These are phyloP conservation scores for Dynastes hyllus DNA, from an alignment of 2,888 invertebrate genomes.

Conservation along the genomic window DNA sequence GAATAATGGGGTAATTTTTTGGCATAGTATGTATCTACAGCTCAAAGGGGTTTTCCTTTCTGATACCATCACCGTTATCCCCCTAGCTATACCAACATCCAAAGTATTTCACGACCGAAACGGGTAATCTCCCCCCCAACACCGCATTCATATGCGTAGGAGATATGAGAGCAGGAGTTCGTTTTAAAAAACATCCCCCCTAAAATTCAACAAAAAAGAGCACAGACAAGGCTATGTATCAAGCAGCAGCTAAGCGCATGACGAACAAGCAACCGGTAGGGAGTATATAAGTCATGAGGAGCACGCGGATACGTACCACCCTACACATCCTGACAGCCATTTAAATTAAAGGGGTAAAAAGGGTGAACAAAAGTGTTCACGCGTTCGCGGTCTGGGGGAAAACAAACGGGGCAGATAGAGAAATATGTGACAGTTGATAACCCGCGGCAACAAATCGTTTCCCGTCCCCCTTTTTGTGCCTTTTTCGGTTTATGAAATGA, in stretches of 20 bases:
- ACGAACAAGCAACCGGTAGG: conserved; percentile 24
- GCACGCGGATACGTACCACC: conserved; percentile 1
- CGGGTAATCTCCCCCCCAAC: background rate
- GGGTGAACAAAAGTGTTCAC: conserved; percentile 40
- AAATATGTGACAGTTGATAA: conserved; percentile 46
- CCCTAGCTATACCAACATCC: background rate
- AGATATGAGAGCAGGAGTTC: background rate
- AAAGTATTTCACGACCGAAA: conserved; percentile 5
- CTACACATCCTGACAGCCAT: conserved; percentile 28
- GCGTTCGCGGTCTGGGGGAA: background rate
- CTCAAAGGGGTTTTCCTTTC: background rate
- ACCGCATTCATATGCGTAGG: background rate
- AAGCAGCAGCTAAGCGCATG: conserved; percentile 6
- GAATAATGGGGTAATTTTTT: background rate
- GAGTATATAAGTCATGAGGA: conserved; percentile 11
- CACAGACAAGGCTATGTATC: conserved; percentile 24
- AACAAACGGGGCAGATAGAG: conserved; percentile 42
- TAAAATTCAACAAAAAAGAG: conserved; percentile 24
- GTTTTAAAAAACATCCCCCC: background rate
- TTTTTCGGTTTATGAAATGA: conserved; percentile 35
- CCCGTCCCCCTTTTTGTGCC: conserved; percentile 31
- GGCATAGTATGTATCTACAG: background rate
- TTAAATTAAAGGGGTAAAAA: conserved; percentile 46
- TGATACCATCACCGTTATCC: background rate
- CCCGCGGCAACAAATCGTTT: conserved; percentile 38